Evolutionary conservation across 2,797 vertebrate genomes (phyloP).

Genomic region (Peromyscus aztecus): DNA sequence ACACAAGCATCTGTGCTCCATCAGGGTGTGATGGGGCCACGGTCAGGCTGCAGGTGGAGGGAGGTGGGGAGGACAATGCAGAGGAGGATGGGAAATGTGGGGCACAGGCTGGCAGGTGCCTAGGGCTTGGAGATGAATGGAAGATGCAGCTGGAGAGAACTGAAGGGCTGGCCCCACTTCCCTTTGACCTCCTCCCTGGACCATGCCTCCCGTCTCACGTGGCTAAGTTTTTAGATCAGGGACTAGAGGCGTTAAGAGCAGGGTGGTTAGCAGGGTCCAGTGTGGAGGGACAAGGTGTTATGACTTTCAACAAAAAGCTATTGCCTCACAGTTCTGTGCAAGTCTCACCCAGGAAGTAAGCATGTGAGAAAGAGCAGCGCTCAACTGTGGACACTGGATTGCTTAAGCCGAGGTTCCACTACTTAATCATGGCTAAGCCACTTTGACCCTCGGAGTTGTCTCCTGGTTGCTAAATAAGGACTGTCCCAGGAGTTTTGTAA

Average conservation of each 20-base stretch:
- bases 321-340: background rate
- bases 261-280: background rate
- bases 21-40: background rate
- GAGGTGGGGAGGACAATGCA: background rate
- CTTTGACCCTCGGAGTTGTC: background rate
- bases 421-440: background rate
- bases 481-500: background rate
- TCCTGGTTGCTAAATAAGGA: conserved; percentile 20
- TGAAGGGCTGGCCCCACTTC: background rate
- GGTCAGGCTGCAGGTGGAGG: background rate
- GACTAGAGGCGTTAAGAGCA: background rate
- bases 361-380: background rate
- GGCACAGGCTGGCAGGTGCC: background rate
- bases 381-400: background rate
- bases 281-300: background rate
- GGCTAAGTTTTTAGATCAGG: conserved; percentile 36
- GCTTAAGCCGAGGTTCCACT: background rate
- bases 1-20: background rate
- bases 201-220: background rate
- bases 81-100: background rate
- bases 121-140: background rate
- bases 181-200: background rate
- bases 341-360: background rate
- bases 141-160: background rate
- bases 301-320: background rate